phyloP scores from a whole-genome alignment of 2,113 vertebrate species.

The Amazona guildingii region DNA sequence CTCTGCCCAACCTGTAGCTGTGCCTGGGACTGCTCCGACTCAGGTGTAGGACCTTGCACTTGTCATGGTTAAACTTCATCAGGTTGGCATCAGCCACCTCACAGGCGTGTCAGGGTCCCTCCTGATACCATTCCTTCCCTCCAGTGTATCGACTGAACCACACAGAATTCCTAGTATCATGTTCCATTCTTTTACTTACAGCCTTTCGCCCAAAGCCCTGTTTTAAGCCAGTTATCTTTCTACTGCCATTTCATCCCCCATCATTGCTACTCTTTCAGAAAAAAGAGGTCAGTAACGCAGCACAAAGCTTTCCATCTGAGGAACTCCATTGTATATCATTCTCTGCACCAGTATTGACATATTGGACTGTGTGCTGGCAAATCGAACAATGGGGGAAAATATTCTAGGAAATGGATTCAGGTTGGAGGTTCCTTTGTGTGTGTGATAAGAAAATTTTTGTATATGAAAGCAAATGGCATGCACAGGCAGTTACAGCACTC shows the following conservation, averaged over 20 bases:
- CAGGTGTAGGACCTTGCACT: too few species aligned
- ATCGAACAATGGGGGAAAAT: background rate
- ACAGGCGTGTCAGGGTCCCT: too few species aligned
- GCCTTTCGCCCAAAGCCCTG: background rate
- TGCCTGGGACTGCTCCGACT: too few species aligned
- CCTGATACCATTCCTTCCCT: too few species aligned
- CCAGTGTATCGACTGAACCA: too few species aligned
- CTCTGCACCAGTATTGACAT: background rate
- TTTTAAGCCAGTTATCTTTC: background rate
- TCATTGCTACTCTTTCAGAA: background rate
- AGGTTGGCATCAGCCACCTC: too few species aligned
- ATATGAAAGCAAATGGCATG: background rate
- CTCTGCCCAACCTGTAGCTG: too few species aligned
- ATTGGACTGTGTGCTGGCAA: background rate
- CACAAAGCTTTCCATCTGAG: background rate
- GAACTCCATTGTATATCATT: rapidly evolving
- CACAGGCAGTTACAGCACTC: background rate
- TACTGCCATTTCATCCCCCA: background rate
- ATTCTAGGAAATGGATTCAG: background rate
- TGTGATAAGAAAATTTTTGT: background rate
- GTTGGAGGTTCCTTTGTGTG: background rate
- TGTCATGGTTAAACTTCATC: too few species aligned
- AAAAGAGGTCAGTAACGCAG: background rate
- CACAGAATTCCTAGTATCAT: background rate
- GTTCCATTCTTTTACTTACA: background rate